phyloP scores from a whole-genome alignment of 1,140 invertebrate genomes.

The Lamellibrachia luymesi region DNA sequence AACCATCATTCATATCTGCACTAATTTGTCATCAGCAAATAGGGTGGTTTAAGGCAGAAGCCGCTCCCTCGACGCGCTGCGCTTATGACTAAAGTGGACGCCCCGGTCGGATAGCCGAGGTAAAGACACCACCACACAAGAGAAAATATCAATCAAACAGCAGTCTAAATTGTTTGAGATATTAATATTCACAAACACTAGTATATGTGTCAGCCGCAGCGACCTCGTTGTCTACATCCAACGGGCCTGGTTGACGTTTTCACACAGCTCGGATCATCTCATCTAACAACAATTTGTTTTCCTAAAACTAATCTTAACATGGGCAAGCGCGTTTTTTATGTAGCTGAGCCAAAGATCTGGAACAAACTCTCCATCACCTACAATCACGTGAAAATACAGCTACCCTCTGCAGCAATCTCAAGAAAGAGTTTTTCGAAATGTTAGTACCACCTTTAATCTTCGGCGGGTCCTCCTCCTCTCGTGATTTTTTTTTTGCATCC shows the following conservation, averaged over 20 bases:
- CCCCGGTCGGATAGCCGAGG: not conserved
- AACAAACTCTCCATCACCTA: too few relatives aligned
- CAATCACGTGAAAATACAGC: too few relatives aligned
- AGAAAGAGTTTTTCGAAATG: too few relatives aligned
- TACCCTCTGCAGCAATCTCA: too few relatives aligned
- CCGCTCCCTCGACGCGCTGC: not conserved
- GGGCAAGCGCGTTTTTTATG: too few relatives aligned
- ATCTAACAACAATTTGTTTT: too few relatives aligned
- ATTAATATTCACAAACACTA: not conserved
- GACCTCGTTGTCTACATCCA: not conserved
- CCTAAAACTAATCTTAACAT: too few relatives aligned
- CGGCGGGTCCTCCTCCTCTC: too few relatives aligned
- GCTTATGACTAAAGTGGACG: not conserved
- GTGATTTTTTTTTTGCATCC: too few relatives aligned
- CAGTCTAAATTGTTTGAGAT: not conserved
- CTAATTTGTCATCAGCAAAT: not conserved
- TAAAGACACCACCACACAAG: not conserved
- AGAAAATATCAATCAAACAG: not conserved
- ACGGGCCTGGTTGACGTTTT: not conserved
- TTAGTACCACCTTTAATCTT: too few relatives aligned
- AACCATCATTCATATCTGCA: not conserved
- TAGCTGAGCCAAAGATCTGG: too few relatives aligned
- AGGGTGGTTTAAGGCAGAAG: not conserved
- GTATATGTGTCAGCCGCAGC: not conserved
- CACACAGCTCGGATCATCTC: not conserved